Percentiles rank a stretch among this genome's conserved stretches.
Evolutionary conservation across 2,113 vertebrate species (phyloP).

Genomic region (Cyanoderma ruficeps): DNA sequence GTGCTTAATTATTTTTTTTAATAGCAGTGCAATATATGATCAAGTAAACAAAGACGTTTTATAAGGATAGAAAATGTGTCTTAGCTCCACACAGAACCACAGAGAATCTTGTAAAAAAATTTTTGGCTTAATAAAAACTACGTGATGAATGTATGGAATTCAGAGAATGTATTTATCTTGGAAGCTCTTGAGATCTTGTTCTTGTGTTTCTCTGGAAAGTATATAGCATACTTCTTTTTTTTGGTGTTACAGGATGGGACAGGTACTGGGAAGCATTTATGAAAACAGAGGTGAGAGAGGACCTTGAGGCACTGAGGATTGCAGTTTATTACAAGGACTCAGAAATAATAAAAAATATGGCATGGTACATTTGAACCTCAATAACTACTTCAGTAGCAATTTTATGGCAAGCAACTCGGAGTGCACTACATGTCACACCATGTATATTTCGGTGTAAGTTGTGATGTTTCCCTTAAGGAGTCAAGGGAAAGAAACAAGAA

Average conservation of each 20-base stretch:
- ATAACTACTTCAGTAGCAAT: background rate
- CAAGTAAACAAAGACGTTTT: background rate
- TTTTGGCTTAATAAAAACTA: conserved; percentile 19
- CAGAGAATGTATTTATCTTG: conserved; percentile 51
- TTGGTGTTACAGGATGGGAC: background rate
- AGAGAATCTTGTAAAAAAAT: background rate
- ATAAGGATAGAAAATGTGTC: background rate
- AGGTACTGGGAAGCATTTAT: background rate
- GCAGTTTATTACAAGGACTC: background rate
- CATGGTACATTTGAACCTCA: background rate
- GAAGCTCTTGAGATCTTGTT: background rate
- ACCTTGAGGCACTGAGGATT: background rate
- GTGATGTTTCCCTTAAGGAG: background rate
- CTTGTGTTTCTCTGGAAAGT: conserved; percentile 27
- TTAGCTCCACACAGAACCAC: background rate
- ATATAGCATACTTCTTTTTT: background rate
- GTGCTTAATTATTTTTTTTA: background rate
- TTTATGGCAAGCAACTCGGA: background rate
- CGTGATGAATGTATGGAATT: conserved; percentile 2
- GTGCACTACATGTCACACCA: no score
- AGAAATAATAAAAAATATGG: background rate
- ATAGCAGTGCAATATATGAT: background rate
- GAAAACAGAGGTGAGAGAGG: background rate
- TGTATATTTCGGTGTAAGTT: background rate
- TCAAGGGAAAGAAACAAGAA: background rate